phyloP scores from a whole-genome alignment of 2,113 vertebrate species.

The Balaeniceps rex region DNA sequence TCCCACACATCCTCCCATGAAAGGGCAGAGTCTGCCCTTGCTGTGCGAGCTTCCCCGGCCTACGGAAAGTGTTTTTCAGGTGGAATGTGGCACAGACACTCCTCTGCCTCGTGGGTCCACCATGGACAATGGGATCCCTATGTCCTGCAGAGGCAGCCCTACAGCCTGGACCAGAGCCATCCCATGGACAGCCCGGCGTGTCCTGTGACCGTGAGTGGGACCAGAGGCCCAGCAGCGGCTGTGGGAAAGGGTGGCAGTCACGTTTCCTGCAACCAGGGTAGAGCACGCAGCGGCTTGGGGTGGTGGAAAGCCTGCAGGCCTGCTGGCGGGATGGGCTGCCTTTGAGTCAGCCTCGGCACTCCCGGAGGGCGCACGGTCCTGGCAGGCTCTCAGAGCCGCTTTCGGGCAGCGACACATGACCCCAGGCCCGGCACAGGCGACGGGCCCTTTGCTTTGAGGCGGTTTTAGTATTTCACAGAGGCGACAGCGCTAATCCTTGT shows the following conservation, averaged over 20 bases:
- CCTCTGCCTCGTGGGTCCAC: not conserved
- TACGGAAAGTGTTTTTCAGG: not conserved
- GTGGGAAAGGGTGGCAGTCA: not conserved
- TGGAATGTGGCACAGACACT: not conserved
- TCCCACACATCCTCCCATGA: fast-evolving
- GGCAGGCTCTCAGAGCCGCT: not conserved
- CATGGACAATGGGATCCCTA: fast-evolving
- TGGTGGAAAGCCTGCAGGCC: not conserved
- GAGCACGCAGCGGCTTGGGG: fast-evolving
- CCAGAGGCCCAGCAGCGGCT: fast-evolving
- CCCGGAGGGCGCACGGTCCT: not conserved
- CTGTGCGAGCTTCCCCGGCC: fast-evolving
- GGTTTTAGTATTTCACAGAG: not conserved
- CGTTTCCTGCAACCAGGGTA: fast-evolving
- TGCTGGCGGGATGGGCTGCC: not conserved
- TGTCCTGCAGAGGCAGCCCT: not conserved
- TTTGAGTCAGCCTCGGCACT: not conserved
- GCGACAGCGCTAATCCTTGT: not conserved
- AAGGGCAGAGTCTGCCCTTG: not conserved
- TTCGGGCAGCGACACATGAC: fast-evolving
- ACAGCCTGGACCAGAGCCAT: not conserved
- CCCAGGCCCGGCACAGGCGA: not conserved
- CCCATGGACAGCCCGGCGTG: fast-evolving
- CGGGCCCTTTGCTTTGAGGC: not conserved
- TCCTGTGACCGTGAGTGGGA: not conserved